Percentiles rank a stretch among this genome's conserved stretches.
Evolutionary conservation across 1,140 invertebrate species (phyloP).

Genomic region (Littorina saxatilis): DNA sequence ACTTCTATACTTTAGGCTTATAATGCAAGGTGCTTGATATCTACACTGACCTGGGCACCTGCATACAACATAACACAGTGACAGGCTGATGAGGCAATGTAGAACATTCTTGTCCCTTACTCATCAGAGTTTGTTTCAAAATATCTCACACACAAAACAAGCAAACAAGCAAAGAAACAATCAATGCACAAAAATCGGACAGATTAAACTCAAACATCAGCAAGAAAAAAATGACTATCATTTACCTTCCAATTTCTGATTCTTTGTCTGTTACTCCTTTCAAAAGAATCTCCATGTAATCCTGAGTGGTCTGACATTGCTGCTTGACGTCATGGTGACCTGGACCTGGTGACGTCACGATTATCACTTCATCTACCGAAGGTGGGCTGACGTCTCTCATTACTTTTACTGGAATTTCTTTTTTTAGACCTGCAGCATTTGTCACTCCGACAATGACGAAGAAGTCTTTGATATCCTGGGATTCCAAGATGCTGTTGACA

Average conservation of each 20-base stretch:
- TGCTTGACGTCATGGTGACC: slow-evolving; percentile 11
- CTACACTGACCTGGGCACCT: too few species aligned
- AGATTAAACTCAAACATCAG: too few species aligned
- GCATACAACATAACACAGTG: too few species aligned
- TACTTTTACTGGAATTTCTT: neutral
- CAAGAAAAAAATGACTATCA: too few species aligned
- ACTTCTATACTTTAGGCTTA: too few species aligned
- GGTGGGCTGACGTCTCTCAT: slow-evolving; percentile 4
- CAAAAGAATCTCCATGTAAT: neutral
- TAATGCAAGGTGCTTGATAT: too few species aligned
- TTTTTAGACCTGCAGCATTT: slow-evolving; percentile 7
- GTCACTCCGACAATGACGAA: neutral
- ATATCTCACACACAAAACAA: too few species aligned
- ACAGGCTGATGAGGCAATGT: too few species aligned
- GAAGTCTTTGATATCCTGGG: neutral
- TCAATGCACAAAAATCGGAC: too few species aligned
- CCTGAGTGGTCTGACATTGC: slow-evolving; percentile 4
- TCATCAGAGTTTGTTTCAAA: too few species aligned
- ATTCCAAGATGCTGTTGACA: neutral
- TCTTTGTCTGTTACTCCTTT: neutral
- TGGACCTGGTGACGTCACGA: neutral
- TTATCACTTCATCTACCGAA: neutral
- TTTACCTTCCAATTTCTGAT: neutral
- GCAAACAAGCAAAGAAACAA: too few species aligned
- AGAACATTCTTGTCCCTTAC: too few species aligned